phyloP scores from a whole-genome alignment of 2,888 invertebrate species.

The Chrysina gloriosa region DNA sequence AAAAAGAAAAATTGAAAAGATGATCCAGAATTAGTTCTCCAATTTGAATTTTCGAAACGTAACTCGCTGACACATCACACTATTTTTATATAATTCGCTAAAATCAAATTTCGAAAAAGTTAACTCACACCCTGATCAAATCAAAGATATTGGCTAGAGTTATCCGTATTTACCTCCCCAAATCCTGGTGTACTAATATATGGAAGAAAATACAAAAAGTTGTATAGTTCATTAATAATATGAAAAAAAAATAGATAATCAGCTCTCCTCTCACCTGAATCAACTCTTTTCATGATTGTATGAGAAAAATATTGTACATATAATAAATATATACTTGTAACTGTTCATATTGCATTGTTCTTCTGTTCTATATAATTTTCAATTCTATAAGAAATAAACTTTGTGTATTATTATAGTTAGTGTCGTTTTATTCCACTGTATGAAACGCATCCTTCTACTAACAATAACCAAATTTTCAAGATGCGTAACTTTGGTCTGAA shows the following conservation, averaged over 20 bases:
- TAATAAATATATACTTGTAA: conserved; percentile 63
- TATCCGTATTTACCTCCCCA: conserved; percentile 48
- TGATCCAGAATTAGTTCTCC: too few relatives aligned
- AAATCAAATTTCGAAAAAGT: too few relatives aligned
- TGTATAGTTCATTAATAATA: conserved; percentile 38
- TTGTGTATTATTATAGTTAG: conserved; percentile 67
- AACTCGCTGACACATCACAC: too few relatives aligned
- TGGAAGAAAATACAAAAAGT: conserved; percentile 32
- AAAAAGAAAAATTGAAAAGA: too few relatives aligned
- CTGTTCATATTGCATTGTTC: conserved; percentile 68
- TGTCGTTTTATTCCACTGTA: conserved; percentile 27
- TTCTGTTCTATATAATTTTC: conserved; percentile 66
- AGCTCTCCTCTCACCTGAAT: conserved; percentile 63
- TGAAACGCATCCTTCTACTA: neutral
- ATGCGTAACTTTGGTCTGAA: neutral
- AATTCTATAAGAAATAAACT: conserved; percentile 67
- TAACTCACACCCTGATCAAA: too few relatives aligned
- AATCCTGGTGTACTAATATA: neutral
- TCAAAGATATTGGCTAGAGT: too few relatives aligned
- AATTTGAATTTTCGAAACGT: too few relatives aligned
- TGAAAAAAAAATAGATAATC: conserved; percentile 55
- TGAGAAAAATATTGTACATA: conserved; percentile 67
- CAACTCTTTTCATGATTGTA: conserved; percentile 63
- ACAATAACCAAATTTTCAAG: neutral
- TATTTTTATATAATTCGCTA: too few relatives aligned